phyloP scores from a whole-genome alignment of 1,140 invertebrate genomes.

The Orius insidiosus region DNA sequence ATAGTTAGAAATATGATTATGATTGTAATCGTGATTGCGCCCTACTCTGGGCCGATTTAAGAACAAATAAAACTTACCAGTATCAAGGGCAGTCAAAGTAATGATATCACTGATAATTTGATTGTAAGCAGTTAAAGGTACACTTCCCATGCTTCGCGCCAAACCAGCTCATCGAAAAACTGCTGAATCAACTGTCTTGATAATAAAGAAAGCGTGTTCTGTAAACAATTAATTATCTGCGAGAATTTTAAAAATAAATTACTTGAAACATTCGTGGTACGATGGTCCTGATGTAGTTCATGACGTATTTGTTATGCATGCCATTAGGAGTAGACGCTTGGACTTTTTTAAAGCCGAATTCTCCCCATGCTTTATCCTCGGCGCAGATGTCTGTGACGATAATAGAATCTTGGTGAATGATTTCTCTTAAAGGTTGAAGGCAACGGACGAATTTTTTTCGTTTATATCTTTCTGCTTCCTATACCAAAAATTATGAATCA shows the following conservation, averaged over 20 bases:
- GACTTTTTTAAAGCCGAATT: conserved; percentile 26
- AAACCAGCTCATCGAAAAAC: conserved; percentile 73
- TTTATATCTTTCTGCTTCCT: no score
- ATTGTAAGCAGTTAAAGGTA: conserved; percentile 47
- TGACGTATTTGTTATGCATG: conserved; percentile 50
- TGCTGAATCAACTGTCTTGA: conserved; percentile 73
- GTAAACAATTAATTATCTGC: conserved; percentile 26
- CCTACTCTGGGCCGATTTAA: background rate
- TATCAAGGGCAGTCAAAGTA: conserved; percentile 50
- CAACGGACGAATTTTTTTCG: background rate
- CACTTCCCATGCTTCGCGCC: conserved; percentile 54
- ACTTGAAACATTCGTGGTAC: conserved; percentile 64
- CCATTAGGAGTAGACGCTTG: conserved; percentile 46
- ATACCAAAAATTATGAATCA: no score
- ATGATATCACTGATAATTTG: conserved; percentile 29
- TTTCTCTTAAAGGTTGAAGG: background rate
- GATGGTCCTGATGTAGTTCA: conserved; percentile 70
- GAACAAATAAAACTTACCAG: conserved; percentile 26
- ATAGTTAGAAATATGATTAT: no score
- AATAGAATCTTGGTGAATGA: background rate
- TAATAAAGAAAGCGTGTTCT: conserved; percentile 66
- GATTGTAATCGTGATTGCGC: no score
- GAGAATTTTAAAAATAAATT: conserved; percentile 1
- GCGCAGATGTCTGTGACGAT: background rate
- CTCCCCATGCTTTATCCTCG: background rate